Evolutionary conservation across 2,113 vertebrate genomes (phyloP).

Genomic region (Cheirogaleus medius): DNA sequence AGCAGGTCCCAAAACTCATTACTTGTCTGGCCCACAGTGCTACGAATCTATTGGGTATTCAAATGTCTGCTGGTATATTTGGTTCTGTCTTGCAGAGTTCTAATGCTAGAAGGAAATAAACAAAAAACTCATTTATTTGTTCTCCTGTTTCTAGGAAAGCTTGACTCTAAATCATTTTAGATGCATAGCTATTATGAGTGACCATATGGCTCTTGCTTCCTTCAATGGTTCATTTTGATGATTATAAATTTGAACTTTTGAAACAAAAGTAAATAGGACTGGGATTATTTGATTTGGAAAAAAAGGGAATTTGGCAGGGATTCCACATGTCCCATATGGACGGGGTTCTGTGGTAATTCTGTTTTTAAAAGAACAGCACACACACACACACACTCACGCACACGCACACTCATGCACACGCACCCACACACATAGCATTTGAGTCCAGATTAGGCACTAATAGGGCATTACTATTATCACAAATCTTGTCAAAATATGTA

Average conservation of each 20-base stretch:
- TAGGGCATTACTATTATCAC: not conserved
- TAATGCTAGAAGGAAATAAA: not conserved
- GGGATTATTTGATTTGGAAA: conserved; percentile 48
- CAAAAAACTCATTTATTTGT: not conserved
- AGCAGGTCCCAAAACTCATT: not conserved
- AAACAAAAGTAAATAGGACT: conserved; percentile 46
- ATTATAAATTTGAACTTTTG: conserved; percentile 49
- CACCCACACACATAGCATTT: not conserved
- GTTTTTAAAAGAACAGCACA: conserved; percentile 1
- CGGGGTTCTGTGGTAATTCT: conserved; percentile 13
- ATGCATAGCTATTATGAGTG: not conserved
- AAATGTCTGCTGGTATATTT: not conserved
- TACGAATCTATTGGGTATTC: not conserved
- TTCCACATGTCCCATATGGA: conserved; percentile 28
- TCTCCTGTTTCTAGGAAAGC: not conserved
- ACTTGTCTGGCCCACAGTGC: not conserved
- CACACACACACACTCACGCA: too few relatives aligned
- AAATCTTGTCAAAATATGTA: not conserved
- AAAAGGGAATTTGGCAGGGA: conserved; percentile 40
- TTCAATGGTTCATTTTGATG: not conserved
- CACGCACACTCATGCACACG: not conserved
- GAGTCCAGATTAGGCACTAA: not conserved
- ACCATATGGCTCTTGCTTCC: not conserved
- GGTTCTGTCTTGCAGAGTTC: not conserved
- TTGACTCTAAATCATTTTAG: not conserved